Evolutionary conservation across 2,797 vertebrate genomes (phyloP), one percentile per base, ranked within the genome.

Genomic region (Scomberomorus guttatus): DNA sequence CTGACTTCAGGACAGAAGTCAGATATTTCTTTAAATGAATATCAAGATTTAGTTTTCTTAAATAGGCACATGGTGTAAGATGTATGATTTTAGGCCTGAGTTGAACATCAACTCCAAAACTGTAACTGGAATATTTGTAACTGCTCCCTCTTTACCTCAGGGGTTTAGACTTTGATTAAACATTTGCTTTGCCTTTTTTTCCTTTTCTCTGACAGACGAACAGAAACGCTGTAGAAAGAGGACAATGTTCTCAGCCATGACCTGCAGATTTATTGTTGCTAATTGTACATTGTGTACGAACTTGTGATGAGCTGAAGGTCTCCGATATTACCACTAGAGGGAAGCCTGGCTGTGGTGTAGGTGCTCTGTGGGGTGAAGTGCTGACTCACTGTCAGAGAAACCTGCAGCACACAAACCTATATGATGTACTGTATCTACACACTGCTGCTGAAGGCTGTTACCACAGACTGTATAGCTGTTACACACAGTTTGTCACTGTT

Each of bases 301-400:
- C 44, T 44, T 50, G 32, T 6, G 18, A 9, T 42, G 48, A 57
- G 37, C 32, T 18, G 6, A 37, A 15, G 68, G 61, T 56, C 6
- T 70, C 3, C 0, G 48, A 39, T 50, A 2, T 52, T 4, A 69
- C 86, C 90, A 77, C 81, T 67, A 89, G 88, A 83, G 87, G 88
- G 85, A 29, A 75, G 77, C 76, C 83, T 4, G 34, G 32, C 70
- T 56, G 62, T 59, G 60, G 52, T 58, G 44, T 17, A 11, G 24
- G 11, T 51, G 29, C 9, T 70, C 67, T 27, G 12, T 48, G 20
- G 25, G 70, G 25, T 17, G 63, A 86, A 86, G 25, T 86, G 90
- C 90, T 89, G 90, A 91, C 84, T 91, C 90, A 91, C 83, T 80
- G 83, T 81, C 68, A 75, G 27, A 75, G 50, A 82, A 20, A 82